Evolutionary conservation across 1,140 invertebrate genomes (phyloP), one percentile per base, ranked within the genome.

Genomic region (Papilio machaon): DNA sequence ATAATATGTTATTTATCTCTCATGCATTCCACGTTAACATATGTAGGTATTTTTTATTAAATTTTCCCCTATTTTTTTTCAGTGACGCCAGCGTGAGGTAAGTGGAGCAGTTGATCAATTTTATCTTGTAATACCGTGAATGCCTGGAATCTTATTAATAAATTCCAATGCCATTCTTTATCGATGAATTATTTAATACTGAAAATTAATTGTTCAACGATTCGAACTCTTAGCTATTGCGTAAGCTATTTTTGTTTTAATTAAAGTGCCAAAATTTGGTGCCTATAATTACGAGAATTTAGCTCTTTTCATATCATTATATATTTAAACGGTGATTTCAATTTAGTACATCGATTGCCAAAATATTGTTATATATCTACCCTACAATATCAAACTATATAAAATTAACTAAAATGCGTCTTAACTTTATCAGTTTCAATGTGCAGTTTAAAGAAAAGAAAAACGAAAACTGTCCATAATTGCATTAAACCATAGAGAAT

Each of bases 131-230:
- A 35, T 35, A 70, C 30, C 64, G 64, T 11, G 73, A 73, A 76
- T 23, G n/a, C 19, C 19, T 6, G 30, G 47, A 76, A 76, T 76
- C 47, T 76, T 76, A 76, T 49, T 76, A 30, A 49, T 15, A 76
- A 76, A 76, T 76, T 76, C 46, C 74, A 30, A 52, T 49, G 10
- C 46, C 73, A 75, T 75, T 75, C 46, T 76, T 76, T 52, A 76
- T 76, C 10, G 30, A 70, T 17, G 64, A 70, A 17, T 70, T 70
- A 70, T 38, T 70, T 70, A 70, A 17, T 70, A 2, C 60, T 64
- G 10, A 70, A 70, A 70, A 70, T 64, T 64, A 23, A 64, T 70
- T 70, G 13, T 70, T 70, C 11, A 70, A 38, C 11, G 11, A 70
- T 70, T 70, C 30, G 11, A 35, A 70, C 30, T 64, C 58, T 60